Percentiles rank a stretch among this genome's conserved stretches.
These are phyloP conservation scores for Micrastur ruficollis DNA, from an alignment of 2,797 vertebrate genomes.

Conservation along the genomic window DNA sequence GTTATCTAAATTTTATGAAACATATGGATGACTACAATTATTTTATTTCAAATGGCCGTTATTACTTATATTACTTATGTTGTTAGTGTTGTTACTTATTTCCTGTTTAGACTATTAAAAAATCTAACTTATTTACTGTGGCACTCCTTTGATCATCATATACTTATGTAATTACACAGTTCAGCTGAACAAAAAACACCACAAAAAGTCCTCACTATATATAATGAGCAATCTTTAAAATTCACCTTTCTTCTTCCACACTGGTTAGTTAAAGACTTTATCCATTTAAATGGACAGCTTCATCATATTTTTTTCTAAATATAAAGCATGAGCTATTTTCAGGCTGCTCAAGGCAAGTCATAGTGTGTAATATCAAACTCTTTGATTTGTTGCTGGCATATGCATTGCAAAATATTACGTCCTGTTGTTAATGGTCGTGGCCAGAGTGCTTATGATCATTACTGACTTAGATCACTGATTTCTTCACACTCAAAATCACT, in stretches of 20 bases:
- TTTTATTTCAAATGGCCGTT: background rate
- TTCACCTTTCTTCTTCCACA: background rate
- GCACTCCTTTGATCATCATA: background rate
- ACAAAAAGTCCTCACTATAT: background rate
- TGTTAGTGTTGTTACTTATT: background rate
- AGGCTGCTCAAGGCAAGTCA: background rate
- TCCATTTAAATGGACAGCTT: background rate
- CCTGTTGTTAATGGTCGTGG: background rate
- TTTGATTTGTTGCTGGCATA: background rate
- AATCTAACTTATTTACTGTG: background rate
- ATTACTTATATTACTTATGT: background rate
- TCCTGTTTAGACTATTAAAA: background rate
- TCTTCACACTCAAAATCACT: slow-evolving; percentile 20
- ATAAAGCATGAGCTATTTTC: slow-evolving; percentile 8
- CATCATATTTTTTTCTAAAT: background rate
- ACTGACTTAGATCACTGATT: background rate
- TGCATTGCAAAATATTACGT: background rate
- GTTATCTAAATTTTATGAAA: background rate
- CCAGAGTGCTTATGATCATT: background rate
- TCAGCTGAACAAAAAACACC: background rate
- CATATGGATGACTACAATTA: background rate
- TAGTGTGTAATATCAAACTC: background rate
- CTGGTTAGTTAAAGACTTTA: background rate
- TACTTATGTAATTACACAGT: background rate
- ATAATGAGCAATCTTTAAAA: background rate